Percentiles rank a stretch among this genome's conserved stretches.
phyloP scores from a whole-genome alignment of 2,888 invertebrate species.

The Hirtodrosophila alboralis region DNA sequence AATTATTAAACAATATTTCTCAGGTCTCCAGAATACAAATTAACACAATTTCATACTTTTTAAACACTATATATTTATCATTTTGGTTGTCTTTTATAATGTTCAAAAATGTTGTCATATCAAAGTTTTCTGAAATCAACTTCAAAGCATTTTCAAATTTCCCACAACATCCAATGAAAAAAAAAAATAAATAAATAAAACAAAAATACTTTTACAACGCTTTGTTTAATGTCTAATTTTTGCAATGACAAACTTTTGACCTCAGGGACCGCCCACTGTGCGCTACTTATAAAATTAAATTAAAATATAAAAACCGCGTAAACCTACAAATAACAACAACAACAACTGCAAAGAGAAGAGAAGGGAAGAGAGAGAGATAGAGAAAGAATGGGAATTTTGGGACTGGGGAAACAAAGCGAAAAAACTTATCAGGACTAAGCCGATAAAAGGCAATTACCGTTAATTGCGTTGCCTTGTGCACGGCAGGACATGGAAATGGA shows the following conservation, averaged over 20 bases:
- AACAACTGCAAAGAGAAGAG: constrained; percentile 24
- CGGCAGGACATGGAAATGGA: constrained; percentile 46
- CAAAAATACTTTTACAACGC: constrained; percentile 52
- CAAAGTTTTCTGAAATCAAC: constrained; percentile 47
- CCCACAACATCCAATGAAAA: constrained; percentile 43
- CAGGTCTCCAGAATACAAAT: too few relatives aligned
- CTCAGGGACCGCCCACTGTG: constrained; percentile 19
- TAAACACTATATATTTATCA: too few relatives aligned
- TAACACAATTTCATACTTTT: too few relatives aligned
- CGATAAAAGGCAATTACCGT: constrained; percentile 80
- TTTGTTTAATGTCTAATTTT: constrained; percentile 71
- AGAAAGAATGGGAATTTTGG: too few relatives aligned
- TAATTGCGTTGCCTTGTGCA: constrained; percentile 75
- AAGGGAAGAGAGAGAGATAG: neutral
- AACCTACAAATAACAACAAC: constrained; percentile 69
- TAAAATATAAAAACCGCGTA: constrained; percentile 78
- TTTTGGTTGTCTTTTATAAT: constrained; percentile 7
- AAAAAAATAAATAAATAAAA: too few relatives aligned
- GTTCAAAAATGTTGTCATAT: constrained; percentile 22
- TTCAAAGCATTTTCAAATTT: constrained; percentile 59
- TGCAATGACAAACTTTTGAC: constrained; percentile 62
- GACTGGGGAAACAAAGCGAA: constrained; percentile 43
- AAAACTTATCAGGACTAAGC: constrained; percentile 78
- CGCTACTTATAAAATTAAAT: constrained; percentile 73
- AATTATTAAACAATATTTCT: too few relatives aligned